Conservation (phyloP, 2,797 vertebrate species). For the Fistularia tabacaria region DNA sequence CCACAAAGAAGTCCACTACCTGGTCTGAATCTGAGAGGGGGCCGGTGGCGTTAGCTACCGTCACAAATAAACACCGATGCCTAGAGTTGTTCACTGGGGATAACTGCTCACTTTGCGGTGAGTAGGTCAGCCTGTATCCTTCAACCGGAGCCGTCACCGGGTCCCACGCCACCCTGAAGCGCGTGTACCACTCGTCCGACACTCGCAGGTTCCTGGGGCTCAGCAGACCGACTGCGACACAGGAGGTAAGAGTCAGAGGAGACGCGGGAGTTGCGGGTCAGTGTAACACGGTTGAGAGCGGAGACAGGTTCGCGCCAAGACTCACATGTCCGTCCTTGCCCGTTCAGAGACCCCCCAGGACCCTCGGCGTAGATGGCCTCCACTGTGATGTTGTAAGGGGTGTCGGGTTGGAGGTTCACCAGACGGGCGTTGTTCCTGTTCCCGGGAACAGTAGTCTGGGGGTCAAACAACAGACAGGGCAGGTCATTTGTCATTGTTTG, state of each 20-base stretch:
- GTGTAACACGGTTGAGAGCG: not conserved
- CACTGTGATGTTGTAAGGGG: slow-evolving; percentile 92
- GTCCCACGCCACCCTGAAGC: slow-evolving; percentile 96
- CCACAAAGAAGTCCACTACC: slow-evolving; percentile 87
- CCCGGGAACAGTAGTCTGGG: slow-evolving; percentile 85
- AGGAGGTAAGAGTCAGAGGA: not conserved
- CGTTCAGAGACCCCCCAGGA: slow-evolving; percentile 83
- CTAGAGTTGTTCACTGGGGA: not conserved
- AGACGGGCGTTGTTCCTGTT: slow-evolving; percentile 92
- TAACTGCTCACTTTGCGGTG: slow-evolving; percentile 80
- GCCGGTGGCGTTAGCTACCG: not conserved
- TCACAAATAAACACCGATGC: not conserved
- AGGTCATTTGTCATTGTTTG: not conserved
- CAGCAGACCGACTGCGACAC: slow-evolving; percentile 81
- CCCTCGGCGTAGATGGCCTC: slow-evolving; percentile 89
- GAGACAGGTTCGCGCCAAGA: not conserved
- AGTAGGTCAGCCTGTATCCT: slow-evolving; percentile 91
- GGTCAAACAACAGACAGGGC: slow-evolving; percentile 3
- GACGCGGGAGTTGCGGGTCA: too few relatives aligned
- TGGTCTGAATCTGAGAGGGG: slow-evolving; percentile 73
- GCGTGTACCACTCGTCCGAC: slow-evolving; percentile 96
- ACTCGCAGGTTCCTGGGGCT: slow-evolving; percentile 89
- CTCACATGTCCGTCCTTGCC: slow-evolving; percentile 88
- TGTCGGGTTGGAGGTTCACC: slow-evolving; percentile 85
- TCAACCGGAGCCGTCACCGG: slow-evolving; percentile 85